phyloP scores from a whole-genome alignment of 2,797 vertebrate species.

The Callimico goeldii region DNA sequence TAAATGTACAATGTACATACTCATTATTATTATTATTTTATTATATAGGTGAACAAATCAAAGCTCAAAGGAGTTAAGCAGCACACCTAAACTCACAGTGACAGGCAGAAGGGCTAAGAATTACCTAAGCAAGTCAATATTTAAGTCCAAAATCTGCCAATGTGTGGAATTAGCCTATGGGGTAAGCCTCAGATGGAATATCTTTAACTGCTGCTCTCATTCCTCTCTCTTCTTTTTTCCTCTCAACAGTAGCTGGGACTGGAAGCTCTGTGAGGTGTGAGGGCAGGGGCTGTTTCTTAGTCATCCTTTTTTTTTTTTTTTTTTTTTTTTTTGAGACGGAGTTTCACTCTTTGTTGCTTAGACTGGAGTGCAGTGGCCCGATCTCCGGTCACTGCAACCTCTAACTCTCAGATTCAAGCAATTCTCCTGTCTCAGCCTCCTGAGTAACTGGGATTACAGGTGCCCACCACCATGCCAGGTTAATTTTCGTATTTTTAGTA shows the following conservation, averaged over 20 bases:
- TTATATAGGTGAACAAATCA: background rate
- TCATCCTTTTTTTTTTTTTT: background rate
- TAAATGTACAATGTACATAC: background rate
- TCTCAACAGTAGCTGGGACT: background rate
- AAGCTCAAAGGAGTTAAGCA: background rate
- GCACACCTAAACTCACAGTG: background rate
- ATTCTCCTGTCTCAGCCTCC: background rate
- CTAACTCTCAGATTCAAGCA: background rate
- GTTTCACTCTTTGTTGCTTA: background rate
- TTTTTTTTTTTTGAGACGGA: background rate
- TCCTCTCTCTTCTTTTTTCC: background rate
- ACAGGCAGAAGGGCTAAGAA: background rate
- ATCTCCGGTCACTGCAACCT: background rate
- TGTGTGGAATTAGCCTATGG: background rate
- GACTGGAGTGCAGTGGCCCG: background rate
- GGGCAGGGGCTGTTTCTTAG: background rate
- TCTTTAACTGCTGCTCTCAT: accelerated
- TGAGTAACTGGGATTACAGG: background rate
- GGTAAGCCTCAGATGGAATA: background rate
- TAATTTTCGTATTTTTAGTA: background rate
- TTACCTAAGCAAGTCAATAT: background rate
- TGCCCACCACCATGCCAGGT: background rate
- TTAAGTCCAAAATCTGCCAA: background rate
- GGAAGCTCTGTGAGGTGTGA: background rate
- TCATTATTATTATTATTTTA: background rate